phyloP scores from a whole-genome alignment of 2,888 invertebrate species.

The Phortica magna region DNA sequence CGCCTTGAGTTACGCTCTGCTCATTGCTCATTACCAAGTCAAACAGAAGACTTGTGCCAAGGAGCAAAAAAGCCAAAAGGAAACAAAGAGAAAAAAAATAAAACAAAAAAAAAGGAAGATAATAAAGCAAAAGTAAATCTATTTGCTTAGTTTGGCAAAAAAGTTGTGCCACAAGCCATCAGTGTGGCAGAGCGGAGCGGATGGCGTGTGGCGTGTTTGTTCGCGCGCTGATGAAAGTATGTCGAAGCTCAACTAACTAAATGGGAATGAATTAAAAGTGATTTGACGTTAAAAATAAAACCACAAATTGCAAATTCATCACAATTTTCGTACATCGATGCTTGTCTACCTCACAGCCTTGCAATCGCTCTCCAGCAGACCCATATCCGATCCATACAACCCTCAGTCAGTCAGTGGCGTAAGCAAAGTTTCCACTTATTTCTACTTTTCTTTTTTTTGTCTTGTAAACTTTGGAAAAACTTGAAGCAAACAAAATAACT shows the following conservation, averaged over 20 bases:
- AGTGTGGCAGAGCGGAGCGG: too few relatives aligned
- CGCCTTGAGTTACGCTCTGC: background rate
- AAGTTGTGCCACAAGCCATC: background rate
- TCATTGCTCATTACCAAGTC: conserved; percentile 29
- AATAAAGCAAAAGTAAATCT: conserved; percentile 5
- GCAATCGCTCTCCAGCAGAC: background rate
- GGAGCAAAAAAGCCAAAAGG: background rate
- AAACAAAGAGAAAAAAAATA: background rate
- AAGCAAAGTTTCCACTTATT: background rate
- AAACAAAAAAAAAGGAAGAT: background rate
- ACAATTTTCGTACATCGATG: conserved; percentile 31
- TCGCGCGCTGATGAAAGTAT: background rate
- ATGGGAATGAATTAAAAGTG: conserved; percentile 22
- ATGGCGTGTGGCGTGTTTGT: too few relatives aligned
- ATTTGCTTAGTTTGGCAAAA: conserved; percentile 25
- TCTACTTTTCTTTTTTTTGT: background rate
- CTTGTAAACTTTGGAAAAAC: conserved; percentile 24
- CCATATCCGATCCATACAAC: too few relatives aligned
- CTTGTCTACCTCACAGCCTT: background rate
- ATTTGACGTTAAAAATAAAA: conserved; percentile 31
- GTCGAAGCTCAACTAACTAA: background rate
- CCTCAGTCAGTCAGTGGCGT: background rate
- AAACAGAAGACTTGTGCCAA: conserved; percentile 1
- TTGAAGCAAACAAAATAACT: conserved; percentile 41
- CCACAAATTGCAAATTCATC: conserved; percentile 44